phyloP scores from a whole-genome alignment of 2,888 invertebrate genomes.

The Odontocolon sp. region DNA sequence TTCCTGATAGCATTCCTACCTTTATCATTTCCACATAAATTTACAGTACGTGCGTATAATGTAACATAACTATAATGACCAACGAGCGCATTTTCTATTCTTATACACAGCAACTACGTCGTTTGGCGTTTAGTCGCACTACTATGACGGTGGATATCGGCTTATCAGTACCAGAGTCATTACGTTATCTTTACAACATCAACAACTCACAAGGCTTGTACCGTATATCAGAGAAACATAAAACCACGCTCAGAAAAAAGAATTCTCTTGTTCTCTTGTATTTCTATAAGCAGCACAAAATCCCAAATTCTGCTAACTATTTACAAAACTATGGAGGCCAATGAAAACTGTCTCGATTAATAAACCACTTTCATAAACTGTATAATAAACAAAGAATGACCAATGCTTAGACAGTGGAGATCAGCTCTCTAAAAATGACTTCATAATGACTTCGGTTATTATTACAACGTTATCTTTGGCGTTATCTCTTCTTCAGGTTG shows the following conservation, averaged over 20 bases:
- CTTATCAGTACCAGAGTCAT: slow-evolving; percentile 13
- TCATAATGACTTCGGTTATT: no score
- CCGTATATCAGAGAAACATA: neutral
- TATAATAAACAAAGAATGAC: no score
- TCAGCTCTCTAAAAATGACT: no score
- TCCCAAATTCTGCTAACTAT: neutral
- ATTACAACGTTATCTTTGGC: no score
- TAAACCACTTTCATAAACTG: no score
- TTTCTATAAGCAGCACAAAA: neutral
- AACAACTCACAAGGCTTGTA: neutral
- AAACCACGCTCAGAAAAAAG: neutral
- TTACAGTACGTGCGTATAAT: no score
- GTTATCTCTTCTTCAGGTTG: no score
- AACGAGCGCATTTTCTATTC: no score
- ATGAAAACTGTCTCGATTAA: neutral
- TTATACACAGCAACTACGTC: no score
- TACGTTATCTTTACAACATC: slow-evolving; percentile 19
- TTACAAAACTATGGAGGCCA: neutral
- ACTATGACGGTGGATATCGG: slow-evolving; percentile 2
- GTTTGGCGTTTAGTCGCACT: neutral
- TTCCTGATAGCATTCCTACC: neutral
- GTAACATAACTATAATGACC: no score
- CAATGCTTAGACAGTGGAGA: no score
- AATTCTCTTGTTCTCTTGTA: slow-evolving; percentile 4
- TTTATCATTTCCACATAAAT: slow-evolving; percentile 9